Percentiles rank a stretch among this genome's conserved stretches.
Conservation (phyloP, 2,888 invertebrate species). For the Dastarcus helophoroides region DNA sequence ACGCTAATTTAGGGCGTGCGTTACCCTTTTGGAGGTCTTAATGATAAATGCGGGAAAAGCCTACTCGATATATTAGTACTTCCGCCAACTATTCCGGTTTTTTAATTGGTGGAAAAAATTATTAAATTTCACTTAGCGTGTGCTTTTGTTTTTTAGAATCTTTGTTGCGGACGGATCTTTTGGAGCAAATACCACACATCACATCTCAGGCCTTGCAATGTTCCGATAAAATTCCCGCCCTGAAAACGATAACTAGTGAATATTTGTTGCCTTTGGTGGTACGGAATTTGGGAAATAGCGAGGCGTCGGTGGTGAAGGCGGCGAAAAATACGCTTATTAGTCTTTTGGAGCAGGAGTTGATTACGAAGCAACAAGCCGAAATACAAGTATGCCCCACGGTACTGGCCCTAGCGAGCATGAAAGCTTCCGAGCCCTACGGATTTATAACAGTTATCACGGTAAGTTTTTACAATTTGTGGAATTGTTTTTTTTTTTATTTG, state of each 20-base stretch:
- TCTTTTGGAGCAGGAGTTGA: slow-evolving; percentile 51
- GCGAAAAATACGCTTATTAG: slow-evolving; percentile 51
- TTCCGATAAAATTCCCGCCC: slow-evolving; percentile 34
- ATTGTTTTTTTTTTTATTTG: too few species aligned
- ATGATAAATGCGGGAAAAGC: too few species aligned
- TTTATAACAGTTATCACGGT: too few species aligned
- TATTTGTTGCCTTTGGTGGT: slow-evolving; percentile 53
- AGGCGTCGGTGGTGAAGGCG: slow-evolving; percentile 53
- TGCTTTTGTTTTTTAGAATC: slow-evolving; percentile 43
- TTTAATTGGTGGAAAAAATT: too few species aligned
- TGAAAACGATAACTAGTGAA: slow-evolving; percentile 43
- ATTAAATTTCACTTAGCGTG: too few species aligned
- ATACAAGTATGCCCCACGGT: slow-evolving; percentile 54
- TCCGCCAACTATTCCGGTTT: too few species aligned
- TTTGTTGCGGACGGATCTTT: slow-evolving; percentile 47
- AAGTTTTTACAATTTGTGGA: too few species aligned
- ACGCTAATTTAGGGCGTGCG: too few species aligned
- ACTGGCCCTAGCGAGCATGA: slow-evolving; percentile 42
- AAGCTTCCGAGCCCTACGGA: too few species aligned
- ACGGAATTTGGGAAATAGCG: slow-evolving; percentile 46
- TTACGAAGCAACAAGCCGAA: slow-evolving; percentile 48
- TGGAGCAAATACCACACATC: slow-evolving; percentile 56
- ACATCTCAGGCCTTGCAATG: slow-evolving; percentile 48
- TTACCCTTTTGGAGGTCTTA: background rate
- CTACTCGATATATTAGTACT: too few species aligned